A percentile compares a stretch with the other conserved stretches of the same genome.
These are phyloP conservation scores for Drosophila fuyamai DNA, from an alignment of 1,140 invertebrate species.

Conservation along the genomic window DNA sequence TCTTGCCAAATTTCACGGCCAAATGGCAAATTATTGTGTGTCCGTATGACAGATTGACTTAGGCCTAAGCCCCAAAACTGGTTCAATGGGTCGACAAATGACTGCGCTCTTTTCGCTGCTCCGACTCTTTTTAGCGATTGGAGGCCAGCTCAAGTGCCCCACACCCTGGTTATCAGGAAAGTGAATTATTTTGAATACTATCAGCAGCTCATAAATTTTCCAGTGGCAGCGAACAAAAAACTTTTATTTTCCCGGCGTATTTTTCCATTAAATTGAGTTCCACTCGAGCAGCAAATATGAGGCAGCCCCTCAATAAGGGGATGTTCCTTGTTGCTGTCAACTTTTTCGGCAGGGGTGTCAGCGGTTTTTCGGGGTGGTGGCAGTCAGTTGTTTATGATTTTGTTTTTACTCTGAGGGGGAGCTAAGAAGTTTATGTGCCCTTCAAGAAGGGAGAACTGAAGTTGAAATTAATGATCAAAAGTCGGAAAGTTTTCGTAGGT, in stretches of 20 bases:
- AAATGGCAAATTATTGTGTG: slow-evolving; percentile 3
- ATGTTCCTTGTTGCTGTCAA: slow-evolving; percentile 63
- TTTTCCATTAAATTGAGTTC: slow-evolving; percentile 83
- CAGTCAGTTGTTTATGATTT: slow-evolving; percentile 74
- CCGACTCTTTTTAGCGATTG: slow-evolving; percentile 4
- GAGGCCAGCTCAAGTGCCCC: slow-evolving; percentile 42
- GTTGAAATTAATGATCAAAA: slow-evolving; percentile 17
- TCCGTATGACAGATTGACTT: slow-evolving; percentile 66
- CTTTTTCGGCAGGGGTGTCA: slow-evolving; percentile 55
- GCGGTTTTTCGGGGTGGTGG: slow-evolving; percentile 5
- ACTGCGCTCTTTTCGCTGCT: slow-evolving; percentile 28
- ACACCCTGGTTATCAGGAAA: slow-evolving; percentile 24
- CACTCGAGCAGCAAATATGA: slow-evolving; percentile 77
- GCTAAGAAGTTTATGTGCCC: slow-evolving; percentile 27
- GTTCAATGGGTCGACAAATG: slow-evolving; percentile 66
- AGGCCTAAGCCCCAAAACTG: slow-evolving; percentile 76
- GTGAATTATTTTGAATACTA: slow-evolving; percentile 81
- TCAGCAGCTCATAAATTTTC: slow-evolving; percentile 78
- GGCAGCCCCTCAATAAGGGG: slow-evolving; percentile 28
- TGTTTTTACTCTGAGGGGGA: slow-evolving; percentile 16
- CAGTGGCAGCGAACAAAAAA: slow-evolving; percentile 34
- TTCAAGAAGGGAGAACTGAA: slow-evolving; percentile 3
- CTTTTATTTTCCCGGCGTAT: slow-evolving; percentile 73
- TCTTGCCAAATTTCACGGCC: slow-evolving; percentile 73
- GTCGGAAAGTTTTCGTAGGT: background rate